phyloP scores from a whole-genome alignment of 2,888 invertebrate genomes.

The Myopa testacea region DNA sequence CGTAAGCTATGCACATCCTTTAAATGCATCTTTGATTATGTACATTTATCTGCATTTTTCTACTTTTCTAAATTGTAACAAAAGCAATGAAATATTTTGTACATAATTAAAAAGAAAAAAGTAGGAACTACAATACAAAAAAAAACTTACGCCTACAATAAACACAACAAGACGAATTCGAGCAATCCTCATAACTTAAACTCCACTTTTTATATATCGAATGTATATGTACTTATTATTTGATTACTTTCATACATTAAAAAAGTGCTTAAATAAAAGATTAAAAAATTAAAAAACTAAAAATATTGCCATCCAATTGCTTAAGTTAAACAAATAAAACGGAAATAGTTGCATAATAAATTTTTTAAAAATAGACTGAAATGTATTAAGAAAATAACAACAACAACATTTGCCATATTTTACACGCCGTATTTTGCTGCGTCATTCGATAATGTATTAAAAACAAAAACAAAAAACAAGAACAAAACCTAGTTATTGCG shows the following conservation, averaged over 20 bases:
- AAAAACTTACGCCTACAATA: constrained; percentile 11
- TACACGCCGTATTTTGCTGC: constrained; percentile 35
- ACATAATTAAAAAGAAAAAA: constrained; percentile 33
- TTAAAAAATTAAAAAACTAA: constrained; percentile 28
- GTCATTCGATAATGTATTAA: constrained; percentile 33
- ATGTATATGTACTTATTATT: constrained; percentile 10
- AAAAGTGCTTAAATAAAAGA: constrained; percentile 27
- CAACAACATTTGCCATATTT: constrained; percentile 44
- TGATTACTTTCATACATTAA: background rate
- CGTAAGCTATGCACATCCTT: constrained; percentile 6
- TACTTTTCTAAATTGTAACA: constrained; percentile 36
- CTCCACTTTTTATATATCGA: constrained; percentile 26
- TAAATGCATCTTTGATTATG: background rate
- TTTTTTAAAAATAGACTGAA: constrained; percentile 55
- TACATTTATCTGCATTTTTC: constrained; percentile 17
- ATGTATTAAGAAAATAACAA: constrained; percentile 49
- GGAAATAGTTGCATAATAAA: constrained; percentile 48
- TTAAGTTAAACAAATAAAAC: constrained; percentile 42
- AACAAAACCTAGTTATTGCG: constrained; percentile 46
- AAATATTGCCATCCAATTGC: constrained; percentile 45
- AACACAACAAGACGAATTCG: constrained; percentile 7
- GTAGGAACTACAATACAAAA: constrained; percentile 35
- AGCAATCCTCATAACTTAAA: constrained; percentile 20
- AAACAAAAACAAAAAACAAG: constrained; percentile 42
- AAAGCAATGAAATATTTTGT: constrained; percentile 31